These are phyloP conservation scores for Hyposoter didymator DNA, from an alignment of 2,888 invertebrate genomes.

Conservation along the genomic window DNA sequence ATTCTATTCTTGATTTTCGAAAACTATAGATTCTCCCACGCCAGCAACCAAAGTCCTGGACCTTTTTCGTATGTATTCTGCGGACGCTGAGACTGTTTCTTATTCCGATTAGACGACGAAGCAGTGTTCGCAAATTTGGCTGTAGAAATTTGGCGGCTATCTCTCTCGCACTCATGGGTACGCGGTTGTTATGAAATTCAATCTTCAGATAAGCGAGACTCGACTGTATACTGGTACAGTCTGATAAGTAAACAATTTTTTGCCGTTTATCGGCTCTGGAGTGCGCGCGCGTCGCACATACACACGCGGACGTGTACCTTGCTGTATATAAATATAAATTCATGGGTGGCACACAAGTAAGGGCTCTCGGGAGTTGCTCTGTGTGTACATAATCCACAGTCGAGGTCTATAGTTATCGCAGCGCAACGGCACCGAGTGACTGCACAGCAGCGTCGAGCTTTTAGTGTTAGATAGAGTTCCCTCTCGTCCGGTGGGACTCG, in stretches of 20 bases:
- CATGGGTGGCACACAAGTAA: neutral
- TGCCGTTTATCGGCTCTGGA: slow-evolving; percentile 39
- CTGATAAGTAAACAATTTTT: slow-evolving; percentile 54
- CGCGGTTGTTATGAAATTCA: no score
- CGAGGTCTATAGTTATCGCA: slow-evolving; percentile 60
- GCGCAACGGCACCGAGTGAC: slow-evolving; percentile 32
- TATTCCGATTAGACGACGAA: no score
- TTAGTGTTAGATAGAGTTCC: slow-evolving; percentile 53
- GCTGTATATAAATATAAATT: neutral
- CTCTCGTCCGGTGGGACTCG: slow-evolving; percentile 27
- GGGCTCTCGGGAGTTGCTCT: slow-evolving; percentile 19
- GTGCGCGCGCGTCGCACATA: slow-evolving; percentile 31
- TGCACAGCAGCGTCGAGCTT: slow-evolving; percentile 39
- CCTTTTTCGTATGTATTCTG: no score
- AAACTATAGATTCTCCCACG: no score
- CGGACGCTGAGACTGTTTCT: no score
- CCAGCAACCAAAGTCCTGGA: no score
- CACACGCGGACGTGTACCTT: neutral
- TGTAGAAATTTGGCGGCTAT: neutral
- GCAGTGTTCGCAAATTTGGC: no score
- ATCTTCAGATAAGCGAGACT: neutral
- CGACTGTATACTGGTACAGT: slow-evolving; percentile 53
- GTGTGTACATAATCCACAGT: slow-evolving; percentile 32
- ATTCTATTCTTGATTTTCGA: no score
- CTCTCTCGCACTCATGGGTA: neutral